Evolutionary conservation across 1,140 invertebrate genomes (phyloP).

Genomic region (Drosophila asahinai): DNA sequence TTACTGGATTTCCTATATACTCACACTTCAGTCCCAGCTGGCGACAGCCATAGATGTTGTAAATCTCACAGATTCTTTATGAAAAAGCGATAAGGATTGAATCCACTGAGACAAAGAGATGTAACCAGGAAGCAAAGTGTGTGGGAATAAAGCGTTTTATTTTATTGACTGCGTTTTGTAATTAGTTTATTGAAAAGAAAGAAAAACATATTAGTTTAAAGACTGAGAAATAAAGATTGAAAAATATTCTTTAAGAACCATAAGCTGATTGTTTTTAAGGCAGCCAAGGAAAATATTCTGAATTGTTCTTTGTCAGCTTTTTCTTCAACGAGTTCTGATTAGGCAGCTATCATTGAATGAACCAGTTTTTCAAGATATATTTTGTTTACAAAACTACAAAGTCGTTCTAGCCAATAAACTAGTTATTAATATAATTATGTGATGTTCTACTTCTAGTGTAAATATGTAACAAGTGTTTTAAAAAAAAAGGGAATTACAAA

Average conservation of each 20-base stretch:
- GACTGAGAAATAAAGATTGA: no score
- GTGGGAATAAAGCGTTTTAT: not conserved
- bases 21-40: constrained; percentile 1
- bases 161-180: not conserved
- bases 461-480: not conserved
- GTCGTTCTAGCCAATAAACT: not conserved
- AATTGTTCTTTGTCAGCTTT: no score
- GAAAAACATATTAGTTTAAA: not conserved
- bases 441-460: not conserved
- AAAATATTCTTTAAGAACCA: no score
- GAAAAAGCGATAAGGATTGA: constrained; percentile 31
- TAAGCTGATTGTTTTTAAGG: no score
- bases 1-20: constrained; percentile 70
- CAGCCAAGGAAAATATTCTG: not conserved
- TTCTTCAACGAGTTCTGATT: no score
- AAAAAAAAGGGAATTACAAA: not conserved
- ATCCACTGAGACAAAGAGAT: constrained; percentile 26
- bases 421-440: not conserved
- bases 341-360: no score
- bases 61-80: constrained; percentile 16
- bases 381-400: not conserved
- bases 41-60: constrained; percentile 29
- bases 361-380: not conserved
- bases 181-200: not conserved
- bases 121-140: constrained; percentile 23